Evolutionary conservation across 2,113 vertebrate genomes (phyloP).

Genomic region (Damaliscus lunatus): DNA sequence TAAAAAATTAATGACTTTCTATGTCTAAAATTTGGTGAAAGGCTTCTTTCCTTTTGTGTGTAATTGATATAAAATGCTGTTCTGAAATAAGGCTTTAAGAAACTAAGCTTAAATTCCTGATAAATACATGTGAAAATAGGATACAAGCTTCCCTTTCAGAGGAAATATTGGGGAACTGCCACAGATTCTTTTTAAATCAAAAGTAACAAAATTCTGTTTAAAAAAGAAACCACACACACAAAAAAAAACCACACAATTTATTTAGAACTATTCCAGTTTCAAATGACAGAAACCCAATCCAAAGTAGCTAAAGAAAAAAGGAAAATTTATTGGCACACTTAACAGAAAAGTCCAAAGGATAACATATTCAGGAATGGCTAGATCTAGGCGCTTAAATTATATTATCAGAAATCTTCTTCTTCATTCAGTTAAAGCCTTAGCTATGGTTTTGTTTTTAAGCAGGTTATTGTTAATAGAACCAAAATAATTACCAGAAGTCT

Average conservation of each 20-base stretch:
- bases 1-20: not conserved
- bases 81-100: not conserved
- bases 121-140: not conserved
- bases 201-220: slow-evolving; percentile 1
- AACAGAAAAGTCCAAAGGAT: not conserved
- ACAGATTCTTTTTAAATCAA: not conserved
- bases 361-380: not conserved
- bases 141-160: not conserved
- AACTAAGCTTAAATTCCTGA: not conserved
- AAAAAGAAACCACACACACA: not conserved
- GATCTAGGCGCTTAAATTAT: not conserved
- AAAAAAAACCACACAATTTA: not conserved
- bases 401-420: not conserved
- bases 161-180: not conserved
- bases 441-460: not conserved
- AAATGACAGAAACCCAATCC: not conserved
- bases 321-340: not conserved
- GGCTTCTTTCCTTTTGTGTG: not conserved
- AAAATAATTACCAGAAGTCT: not conserved
- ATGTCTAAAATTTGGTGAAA: not conserved
- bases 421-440: not conserved
- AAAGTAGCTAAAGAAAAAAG: not conserved
- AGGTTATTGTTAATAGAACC: not conserved
- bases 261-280: not conserved
- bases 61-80: not conserved